Base-by-base conservation (phyloP, 1,140 invertebrate genomes). In the Papilio glaucus region DNA sequence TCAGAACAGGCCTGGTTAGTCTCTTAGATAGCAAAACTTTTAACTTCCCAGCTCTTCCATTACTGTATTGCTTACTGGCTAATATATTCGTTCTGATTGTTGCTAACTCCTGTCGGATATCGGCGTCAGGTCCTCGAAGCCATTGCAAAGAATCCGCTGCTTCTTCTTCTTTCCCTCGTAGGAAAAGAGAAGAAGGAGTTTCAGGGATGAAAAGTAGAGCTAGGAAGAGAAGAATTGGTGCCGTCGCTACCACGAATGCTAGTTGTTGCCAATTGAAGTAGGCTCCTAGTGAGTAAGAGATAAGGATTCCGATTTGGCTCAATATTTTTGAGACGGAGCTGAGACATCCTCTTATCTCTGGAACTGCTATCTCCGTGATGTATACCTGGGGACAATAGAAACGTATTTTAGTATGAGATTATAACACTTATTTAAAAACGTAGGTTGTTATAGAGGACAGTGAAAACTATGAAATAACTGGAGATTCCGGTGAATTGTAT, bases 341-440 rank as follows among this genome's bases (percentile, higher is more conserved):
- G 21, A 98, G 93, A 75, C 96, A 96, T 1, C 98, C 98, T 79
- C 98, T 92, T 71, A 98, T 96, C 65, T 96, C 95, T 13, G 97
- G 96, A 39, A 97, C 95, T 12, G 97, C 96, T 79, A 98, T 98
- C 94, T 99, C 98, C 71, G 97, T 97, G 75, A 98, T 96, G 92
- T 98, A 98, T 70, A 98, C 96, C 95, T 96, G 92, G 7, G 82
- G 77, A 86, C 87, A 89, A 91, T 77, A 71, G 80, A 72, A 72
- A 26, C 15, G 45, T 61, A 70, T 37, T 71, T 65, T 39, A 65
- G 12, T 1, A 33, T 21, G 3, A 21, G 4, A 24, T 65, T 4
- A 8, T 15, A 15, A 42, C 3, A 42, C n/a, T n/a, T n/a, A n/a
- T n/a, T n/a, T n/a, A n/a, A n/a, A n/a, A n/a, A n/a, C n/a, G n/a